Evolutionary conservation across 2,113 vertebrate species (phyloP), one percentile per base, ranked within the genome.

Genomic region (Toxotes chatareus): DNA sequence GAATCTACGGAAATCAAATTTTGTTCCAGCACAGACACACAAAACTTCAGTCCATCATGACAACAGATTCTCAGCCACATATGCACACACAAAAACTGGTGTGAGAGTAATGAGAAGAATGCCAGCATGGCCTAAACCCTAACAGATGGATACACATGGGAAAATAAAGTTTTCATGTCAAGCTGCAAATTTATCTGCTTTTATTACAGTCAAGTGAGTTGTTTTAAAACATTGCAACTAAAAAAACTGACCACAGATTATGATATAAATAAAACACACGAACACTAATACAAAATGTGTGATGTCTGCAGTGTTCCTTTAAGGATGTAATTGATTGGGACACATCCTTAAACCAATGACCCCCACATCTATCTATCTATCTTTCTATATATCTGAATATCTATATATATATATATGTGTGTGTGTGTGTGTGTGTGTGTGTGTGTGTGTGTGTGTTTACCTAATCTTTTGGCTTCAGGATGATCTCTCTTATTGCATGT

Each of bases 401-500:
- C 27, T 27, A 27, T 27, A 27, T 27, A 1, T 27, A 1, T 27
- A 27, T 27, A 27, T 27, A 27, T 27, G 27, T 27, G 27, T 27
- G 27, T 27, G 27, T 27, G 27, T 27, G 27, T 27, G 27, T 27
- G 27, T 27, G 27, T 27, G 27, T 27, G 27, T 27, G 27, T 27
- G 27, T 27, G 27, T 27, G 27, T 27, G 27, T 27, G 27, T 27
- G 27, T 27, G 27, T 27, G 27, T 27, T 27, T 27, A 27, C 27
- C 61, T 82, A 61, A 82, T 79, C 72, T 63, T 55, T 55, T 44
- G 71, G 71, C 51, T 71, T 23, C 61, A 23, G 55, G 21, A 73
- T 10, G 53, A 60, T 79, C 51, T 55, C 74, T 65, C 17, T 79
- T 34, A 64, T 60, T 13, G 2, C 17, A 44, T 19, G 38, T 53